phyloP scores from a whole-genome alignment of 2,113 vertebrate genomes.

The Nycticryphes semicollaris region DNA sequence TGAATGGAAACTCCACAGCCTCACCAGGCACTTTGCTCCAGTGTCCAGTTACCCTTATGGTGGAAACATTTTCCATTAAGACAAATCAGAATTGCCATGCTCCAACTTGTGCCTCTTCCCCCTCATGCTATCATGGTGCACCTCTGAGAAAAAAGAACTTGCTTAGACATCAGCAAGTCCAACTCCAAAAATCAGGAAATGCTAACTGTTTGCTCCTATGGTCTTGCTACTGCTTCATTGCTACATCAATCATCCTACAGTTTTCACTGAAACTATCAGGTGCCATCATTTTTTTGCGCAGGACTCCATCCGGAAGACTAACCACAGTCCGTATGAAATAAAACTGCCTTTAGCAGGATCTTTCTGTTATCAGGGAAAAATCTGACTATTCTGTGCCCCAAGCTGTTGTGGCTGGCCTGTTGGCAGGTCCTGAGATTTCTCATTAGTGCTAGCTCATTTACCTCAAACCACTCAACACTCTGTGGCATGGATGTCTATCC shows the following conservation, averaged over 20 bases:
- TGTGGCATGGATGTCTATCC: neutral
- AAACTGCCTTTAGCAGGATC: neutral
- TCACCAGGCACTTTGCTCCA: neutral
- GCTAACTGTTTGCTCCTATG: neutral
- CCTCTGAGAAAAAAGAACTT: neutral
- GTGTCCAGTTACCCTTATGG: neutral
- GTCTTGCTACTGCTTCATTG: neutral
- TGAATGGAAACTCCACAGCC: neutral
- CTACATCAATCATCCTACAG: neutral
- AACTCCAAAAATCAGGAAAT: neutral
- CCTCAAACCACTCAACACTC: neutral
- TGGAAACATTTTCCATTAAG: neutral
- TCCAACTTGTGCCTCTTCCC: rapidly evolving
- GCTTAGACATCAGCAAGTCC: neutral
- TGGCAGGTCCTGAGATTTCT: neutral
- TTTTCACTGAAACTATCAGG: neutral
- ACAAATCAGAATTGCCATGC: neutral
- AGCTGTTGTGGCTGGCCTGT: neutral
- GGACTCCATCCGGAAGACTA: neutral
- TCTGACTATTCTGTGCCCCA: neutral
- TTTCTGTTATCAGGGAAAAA: neutral
- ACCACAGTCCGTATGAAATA: neutral
- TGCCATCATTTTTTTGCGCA: neutral
- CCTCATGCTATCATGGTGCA: rapidly evolving
- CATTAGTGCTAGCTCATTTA: neutral